Evolutionary conservation across 1,140 invertebrate genomes (phyloP), one percentile per base, ranked within the genome.

Genomic region (Glomeris maerens): DNA sequence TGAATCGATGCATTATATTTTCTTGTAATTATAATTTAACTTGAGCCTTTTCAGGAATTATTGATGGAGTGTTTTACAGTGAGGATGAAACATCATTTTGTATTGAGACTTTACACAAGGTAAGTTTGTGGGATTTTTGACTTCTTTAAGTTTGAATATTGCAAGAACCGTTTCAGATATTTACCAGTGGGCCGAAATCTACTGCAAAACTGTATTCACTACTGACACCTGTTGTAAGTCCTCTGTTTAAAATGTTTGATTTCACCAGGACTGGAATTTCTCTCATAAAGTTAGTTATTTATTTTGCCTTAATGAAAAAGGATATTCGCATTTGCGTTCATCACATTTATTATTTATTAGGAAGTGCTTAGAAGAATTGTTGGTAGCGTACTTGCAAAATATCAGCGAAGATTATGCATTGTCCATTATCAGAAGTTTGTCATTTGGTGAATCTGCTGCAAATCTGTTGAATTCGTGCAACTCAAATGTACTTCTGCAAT

Each of bases 71-170:
- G n/a, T n/a, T n/a, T n/a, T n/a, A n/a, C n/a, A n/a, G n/a, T 44
- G 10, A 44, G 21, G 10, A 21, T 20, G 21, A 10, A 13, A 10
- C 7, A 44, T 17, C 10, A 20, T 44, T 44, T 44, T 44, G 10
- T 20, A 13, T 44, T 20, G 23, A 7, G 23, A 13, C 41, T 22
- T 44, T 44, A 44, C 10, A 44, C 23, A 10, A 21, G 7, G 41
- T 36, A 36, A 62, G 62, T 68, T n/a, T 74, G 79, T 54, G 69
- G 31, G 17, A 13, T 13, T 13, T 13, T 13, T 36, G 10, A 17
- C 31, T 17, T 13, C 17, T 36, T 36, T 36, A 10, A 13, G 31
- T 36, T 36, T 36, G 10, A 13, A 10, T 36, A 36, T 10, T 13
- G 31, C 31, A 13, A 36, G 17, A 36, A 17, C 17, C 10, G 31